Conservation (phyloP, 2,113 vertebrate genomes). For the Xenopus tropicalis region UCB_Xtro_10.0 CM004447.2:131846001-131846500, state of each 20-base stretch:
- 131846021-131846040: too few species aligned
- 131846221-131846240: conserved; percentile 42
- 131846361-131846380: conserved; percentile 41
- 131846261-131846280: conserved; percentile 43
- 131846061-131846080: conserved; percentile 27
- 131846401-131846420: conserved; percentile 21
- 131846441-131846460: conserved; percentile 24
- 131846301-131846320: conserved; percentile 31
- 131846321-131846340: conserved; percentile 43
- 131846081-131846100: conserved; percentile 32
- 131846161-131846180: conserved; percentile 34
- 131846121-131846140: conserved; percentile 44
- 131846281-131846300: conserved; percentile 40
- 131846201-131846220: conserved; percentile 41
- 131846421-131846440: conserved; percentile 31
- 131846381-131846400: conserved; percentile 43
- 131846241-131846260: conserved; percentile 43
- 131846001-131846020: too few species aligned
- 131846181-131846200: conserved; percentile 41
- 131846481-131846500: conserved; percentile 12
- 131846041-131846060: not conserved
- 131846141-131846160: conserved; percentile 31
- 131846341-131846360: conserved; percentile 38
- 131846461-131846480: conserved; percentile 32
- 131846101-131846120: conserved; percentile 40